phyloP scores from a whole-genome alignment of 2,113 vertebrate species.

The Tyto alba region DNA sequence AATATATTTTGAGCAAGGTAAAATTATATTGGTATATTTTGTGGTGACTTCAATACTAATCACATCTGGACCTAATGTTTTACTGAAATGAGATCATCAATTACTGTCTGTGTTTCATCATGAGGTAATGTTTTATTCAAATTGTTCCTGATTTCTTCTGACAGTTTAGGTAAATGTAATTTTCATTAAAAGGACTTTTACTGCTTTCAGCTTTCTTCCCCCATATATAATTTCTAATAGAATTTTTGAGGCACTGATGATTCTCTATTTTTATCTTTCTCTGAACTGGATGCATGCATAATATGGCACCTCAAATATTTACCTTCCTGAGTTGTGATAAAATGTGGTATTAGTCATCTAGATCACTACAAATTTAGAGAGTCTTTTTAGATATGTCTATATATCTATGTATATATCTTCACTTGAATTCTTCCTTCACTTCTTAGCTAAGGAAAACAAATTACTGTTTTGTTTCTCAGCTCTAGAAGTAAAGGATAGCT shows the following conservation, averaged over 20 bases:
- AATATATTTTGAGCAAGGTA: background rate
- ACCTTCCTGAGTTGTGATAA: background rate
- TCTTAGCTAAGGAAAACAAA: background rate
- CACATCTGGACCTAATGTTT: background rate
- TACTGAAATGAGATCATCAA: conserved; percentile 39
- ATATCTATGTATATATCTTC: background rate
- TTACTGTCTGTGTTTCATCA: conserved; percentile 30
- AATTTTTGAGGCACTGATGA: background rate
- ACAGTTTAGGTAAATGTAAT: conserved; percentile 34
- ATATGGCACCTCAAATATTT: background rate
- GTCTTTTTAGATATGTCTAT: background rate
- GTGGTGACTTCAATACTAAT: conserved; percentile 16
- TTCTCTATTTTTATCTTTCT: background rate
- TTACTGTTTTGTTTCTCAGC: background rate
- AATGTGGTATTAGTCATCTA: background rate
- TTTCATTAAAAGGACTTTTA: conserved; percentile 18
- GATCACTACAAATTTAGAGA: background rate
- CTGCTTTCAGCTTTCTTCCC: background rate
- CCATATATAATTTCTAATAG: background rate
- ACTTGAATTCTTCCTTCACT: background rate
- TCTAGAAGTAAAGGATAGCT: background rate
- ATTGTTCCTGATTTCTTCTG: conserved; percentile 36
- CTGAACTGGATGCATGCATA: background rate
- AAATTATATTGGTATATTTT: conserved; percentile 4
- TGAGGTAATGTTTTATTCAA: conserved; percentile 48